phyloP scores from a whole-genome alignment of 1,140 invertebrate genomes.

The Drosophila watanabei region DNA sequence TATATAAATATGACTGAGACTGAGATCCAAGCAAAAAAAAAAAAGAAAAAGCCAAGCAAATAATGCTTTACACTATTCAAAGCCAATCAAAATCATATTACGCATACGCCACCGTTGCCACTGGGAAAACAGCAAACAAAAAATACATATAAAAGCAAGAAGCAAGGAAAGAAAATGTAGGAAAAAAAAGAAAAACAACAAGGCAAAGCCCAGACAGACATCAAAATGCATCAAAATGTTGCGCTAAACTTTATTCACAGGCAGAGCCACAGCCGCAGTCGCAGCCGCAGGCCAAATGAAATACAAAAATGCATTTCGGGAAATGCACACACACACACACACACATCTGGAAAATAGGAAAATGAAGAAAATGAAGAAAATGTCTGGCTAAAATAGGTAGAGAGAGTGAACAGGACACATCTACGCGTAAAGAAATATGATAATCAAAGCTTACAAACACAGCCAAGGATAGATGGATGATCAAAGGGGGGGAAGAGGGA shows the following conservation, averaged over 20 bases:
- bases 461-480: slow-evolving; percentile 22
- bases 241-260: slow-evolving; percentile 75
- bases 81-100: slow-evolving; percentile 81
- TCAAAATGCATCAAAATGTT: slow-evolving; percentile 79
- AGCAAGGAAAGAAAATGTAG: not conserved
- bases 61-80: slow-evolving; percentile 60
- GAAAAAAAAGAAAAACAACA: not conserved
- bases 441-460: slow-evolving; percentile 67
- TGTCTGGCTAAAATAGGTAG: not conserved
- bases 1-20: slow-evolving; percentile 10
- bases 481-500: not conserved
- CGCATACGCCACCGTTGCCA: slow-evolving; percentile 61
- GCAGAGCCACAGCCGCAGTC: slow-evolving; percentile 25
- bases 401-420: not conserved
- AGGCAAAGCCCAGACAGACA: slow-evolving; percentile 34
- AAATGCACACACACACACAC: slow-evolving; percentile 34
- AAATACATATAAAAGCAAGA: not conserved
- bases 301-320: slow-evolving; percentile 69
- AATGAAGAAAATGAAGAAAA: slow-evolving; percentile 12
- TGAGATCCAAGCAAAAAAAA: not conserved
- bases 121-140: slow-evolving; percentile 2
- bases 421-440: slow-evolving; percentile 68
- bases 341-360: slow-evolving; percentile 7
- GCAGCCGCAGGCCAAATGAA: slow-evolving; percentile 61
- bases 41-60: slow-evolving; percentile 4